These are phyloP conservation scores for Hylomyscus alleni DNA, from an alignment of 2,797 vertebrate genomes.

Conservation along the genomic window DNA sequence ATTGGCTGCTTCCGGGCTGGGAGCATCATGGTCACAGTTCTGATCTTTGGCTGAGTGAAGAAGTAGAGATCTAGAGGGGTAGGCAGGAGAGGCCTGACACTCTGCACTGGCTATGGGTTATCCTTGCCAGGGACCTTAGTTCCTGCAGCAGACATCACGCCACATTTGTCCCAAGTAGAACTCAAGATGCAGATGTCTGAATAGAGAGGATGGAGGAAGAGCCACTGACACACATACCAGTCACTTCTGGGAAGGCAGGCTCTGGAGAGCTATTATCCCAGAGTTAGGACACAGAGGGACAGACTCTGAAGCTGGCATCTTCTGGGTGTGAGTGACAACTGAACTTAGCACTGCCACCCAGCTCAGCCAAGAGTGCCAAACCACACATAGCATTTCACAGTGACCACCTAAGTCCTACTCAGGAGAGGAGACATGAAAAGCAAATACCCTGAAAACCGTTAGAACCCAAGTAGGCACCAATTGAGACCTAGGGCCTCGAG, in stretches of 20 bases:
- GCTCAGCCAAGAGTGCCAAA: not conserved
- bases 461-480: slow-evolving; percentile 76
- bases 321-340: slow-evolving; percentile 1
- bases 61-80: slow-evolving; percentile 5
- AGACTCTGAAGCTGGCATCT: slow-evolving; percentile 34
- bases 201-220: slow-evolving; percentile 19
- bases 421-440: slow-evolving; percentile 24
- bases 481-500: slow-evolving; percentile 64
- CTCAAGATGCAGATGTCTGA: slow-evolving; percentile 6
- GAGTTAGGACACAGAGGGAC: not conserved
- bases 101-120: slow-evolving; percentile 29
- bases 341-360: not conserved
- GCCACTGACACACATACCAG: not conserved
- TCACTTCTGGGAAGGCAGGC: slow-evolving; percentile 52
- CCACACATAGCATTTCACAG: slow-evolving; percentile 19
- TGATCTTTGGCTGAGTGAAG: slow-evolving; percentile 76
- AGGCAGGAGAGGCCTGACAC: slow-evolving; percentile 3
- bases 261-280: slow-evolving; percentile 30
- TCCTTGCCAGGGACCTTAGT: slow-evolving; percentile 4
- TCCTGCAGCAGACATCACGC: not conserved
- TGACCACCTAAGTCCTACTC: not conserved
- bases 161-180: slow-evolving; percentile 47
- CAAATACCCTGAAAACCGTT: slow-evolving; percentile 84
- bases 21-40: slow-evolving; percentile 29
- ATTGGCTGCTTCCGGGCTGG: not conserved